Conservation (phyloP, 2,113 vertebrate species). For the Xiphophorus hellerii region DNA sequence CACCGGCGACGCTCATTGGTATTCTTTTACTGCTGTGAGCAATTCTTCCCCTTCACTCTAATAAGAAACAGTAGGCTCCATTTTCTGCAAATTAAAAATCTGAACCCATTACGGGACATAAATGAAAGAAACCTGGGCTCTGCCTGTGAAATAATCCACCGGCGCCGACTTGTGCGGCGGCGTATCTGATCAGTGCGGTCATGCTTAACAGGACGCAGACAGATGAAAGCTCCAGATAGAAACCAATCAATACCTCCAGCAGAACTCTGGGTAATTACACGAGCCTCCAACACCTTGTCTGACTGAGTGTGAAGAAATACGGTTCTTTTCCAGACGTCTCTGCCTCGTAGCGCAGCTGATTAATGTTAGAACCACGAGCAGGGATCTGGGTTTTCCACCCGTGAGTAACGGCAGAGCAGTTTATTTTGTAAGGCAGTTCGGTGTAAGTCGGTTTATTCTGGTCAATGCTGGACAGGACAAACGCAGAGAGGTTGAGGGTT, state of each 20-base stretch:
- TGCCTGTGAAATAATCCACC: constrained; percentile 5
- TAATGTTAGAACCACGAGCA: constrained; percentile 30
- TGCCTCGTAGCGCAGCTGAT: constrained; percentile 30
- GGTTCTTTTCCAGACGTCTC: constrained; percentile 10
- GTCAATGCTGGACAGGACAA: constrained; percentile 21
- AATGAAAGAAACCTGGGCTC: background rate
- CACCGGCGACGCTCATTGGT: background rate
- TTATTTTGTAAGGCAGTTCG: constrained; percentile 16
- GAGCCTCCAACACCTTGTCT: constrained; percentile 1
- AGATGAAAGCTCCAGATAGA: constrained; percentile 22
- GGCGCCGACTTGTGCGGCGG: background rate
- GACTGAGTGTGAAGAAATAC: constrained; percentile 25
- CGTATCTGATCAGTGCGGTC: constrained; percentile 26
- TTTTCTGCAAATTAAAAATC: constrained; percentile 34
- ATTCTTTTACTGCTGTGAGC: background rate
- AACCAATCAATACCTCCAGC: constrained; percentile 47
- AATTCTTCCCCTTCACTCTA: background rate
- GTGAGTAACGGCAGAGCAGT: constrained; percentile 23
- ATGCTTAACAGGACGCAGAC: constrained; percentile 9
- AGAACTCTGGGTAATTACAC: constrained; percentile 39
- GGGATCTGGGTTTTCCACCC: constrained; percentile 19
- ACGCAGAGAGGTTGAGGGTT: constrained; percentile 11
- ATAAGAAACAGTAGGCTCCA: constrained; percentile 5
- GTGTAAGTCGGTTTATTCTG: constrained; percentile 29
- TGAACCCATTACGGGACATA: background rate